A percentile compares a stretch with the other conserved stretches of the same genome.
phyloP scores from a whole-genome alignment of 2,888 invertebrate species.

The Craniophora ligustri region DNA sequence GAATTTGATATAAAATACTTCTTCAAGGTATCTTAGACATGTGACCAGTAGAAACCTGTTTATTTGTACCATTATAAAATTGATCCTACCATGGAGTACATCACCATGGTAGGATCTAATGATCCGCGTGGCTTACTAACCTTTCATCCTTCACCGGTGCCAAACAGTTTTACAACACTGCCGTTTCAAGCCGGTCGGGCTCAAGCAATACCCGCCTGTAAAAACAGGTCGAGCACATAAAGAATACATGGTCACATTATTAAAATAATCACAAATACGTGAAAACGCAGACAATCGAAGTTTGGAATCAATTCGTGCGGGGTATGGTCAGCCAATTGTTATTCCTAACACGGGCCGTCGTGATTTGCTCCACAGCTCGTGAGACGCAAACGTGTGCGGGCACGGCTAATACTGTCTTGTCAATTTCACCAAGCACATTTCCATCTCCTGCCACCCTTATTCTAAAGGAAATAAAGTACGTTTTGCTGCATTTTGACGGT shows the following conservation, averaged over 20 bases:
- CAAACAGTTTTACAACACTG: too few species aligned
- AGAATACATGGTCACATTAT: conserved; percentile 32
- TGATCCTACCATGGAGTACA: too few species aligned
- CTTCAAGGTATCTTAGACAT: too few species aligned
- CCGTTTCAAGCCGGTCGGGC: too few species aligned
- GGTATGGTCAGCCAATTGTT: conserved; percentile 59
- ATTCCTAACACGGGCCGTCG: conserved; percentile 59
- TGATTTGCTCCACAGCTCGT: conserved; percentile 59
- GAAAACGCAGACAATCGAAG: conserved; percentile 51
- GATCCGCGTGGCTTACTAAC: too few species aligned
- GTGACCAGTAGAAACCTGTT: too few species aligned
- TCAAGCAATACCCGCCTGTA: too few species aligned
- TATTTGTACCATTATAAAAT: too few species aligned
- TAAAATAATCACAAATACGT: conserved; percentile 53
- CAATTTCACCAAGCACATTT: conserved; percentile 29
- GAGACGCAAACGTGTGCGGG: conserved; percentile 58
- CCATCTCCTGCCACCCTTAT: conserved; percentile 8
- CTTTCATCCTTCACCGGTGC: too few species aligned
- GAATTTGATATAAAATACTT: too few species aligned
- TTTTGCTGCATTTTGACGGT: conserved; percentile 1
- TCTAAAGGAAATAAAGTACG: background rate
- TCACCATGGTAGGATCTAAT: too few species aligned
- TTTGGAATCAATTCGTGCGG: conserved; percentile 57
- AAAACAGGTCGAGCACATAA: background rate
- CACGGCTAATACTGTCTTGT: conserved; percentile 58